Conservation (phyloP, 2,888 invertebrate genomes). For the Ophion slaviceki region DNA sequence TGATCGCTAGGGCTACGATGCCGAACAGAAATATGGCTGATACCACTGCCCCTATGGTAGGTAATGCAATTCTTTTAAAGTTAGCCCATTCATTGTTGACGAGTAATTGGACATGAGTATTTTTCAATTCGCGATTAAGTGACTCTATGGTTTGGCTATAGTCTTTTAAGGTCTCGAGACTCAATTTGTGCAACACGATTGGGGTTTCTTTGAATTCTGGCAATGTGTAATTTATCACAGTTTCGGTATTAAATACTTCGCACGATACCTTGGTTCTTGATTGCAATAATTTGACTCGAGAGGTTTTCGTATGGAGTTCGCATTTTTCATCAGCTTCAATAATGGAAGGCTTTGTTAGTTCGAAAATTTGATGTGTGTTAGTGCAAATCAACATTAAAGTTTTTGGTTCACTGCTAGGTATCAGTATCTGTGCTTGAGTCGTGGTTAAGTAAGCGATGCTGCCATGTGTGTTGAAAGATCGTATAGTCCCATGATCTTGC, state of each 20-base stretch:
- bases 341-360: slow-evolving; percentile 9
- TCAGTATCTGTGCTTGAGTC: slow-evolving; percentile 12
- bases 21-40: slow-evolving; percentile 22
- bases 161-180: slow-evolving; percentile 22
- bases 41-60: slow-evolving; percentile 12
- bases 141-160: slow-evolving; percentile 31
- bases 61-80: slow-evolving; percentile 29
- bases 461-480: not conserved
- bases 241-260: slow-evolving; percentile 15
- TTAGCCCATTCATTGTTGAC: slow-evolving; percentile 33
- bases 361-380: slow-evolving; percentile 8
- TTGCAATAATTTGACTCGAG: slow-evolving; percentile 17
- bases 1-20: slow-evolving; percentile 7
- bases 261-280: slow-evolving; percentile 4
- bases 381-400: slow-evolving; percentile 6
- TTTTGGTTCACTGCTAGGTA: slow-evolving; percentile 21
- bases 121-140: slow-evolving; percentile 1
- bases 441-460: not conserved
- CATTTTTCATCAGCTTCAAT: slow-evolving; percentile 23
- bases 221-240: not conserved
- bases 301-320: slow-evolving; percentile 10
- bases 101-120: slow-evolving; percentile 21
- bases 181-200: slow-evolving; percentile 13
- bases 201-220: not conserved
- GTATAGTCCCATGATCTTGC: slow-evolving; percentile 4